Base-by-base conservation (phyloP, 2,888 invertebrate species). In the Oscheius sp. region DNA sequence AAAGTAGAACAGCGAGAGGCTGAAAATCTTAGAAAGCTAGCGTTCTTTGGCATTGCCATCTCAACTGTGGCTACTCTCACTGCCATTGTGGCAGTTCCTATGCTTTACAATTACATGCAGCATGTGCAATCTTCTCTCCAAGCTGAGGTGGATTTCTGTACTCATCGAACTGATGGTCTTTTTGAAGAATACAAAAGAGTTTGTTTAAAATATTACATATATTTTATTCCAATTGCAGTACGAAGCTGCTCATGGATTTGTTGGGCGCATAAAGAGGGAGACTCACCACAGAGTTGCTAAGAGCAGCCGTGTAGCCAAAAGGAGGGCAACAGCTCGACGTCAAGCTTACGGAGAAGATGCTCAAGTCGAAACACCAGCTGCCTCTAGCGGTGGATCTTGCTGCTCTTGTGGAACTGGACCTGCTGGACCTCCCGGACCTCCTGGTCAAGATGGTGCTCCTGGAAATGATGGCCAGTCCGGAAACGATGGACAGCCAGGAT, bases 31-130 rank as follows among this genome's bases (percentile, higher is more conserved):
- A 72, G 74, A 10, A 74, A 74, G 69, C 68, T 76, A 23, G 76
- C 76, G 31, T 76, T 76, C 74, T 70, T 61, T 64, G 80, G 80
- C 71, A 74, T 80, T 52, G 77, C 79, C 63, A 71, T 80, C 53
- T 78, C 78, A 23, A 80, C 80, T 3, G 74, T 81, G 45, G 81
- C 81, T 57, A 81, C 78, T 15, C 50, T 79, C 65, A 76, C 79
- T 12, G 79, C 79, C 27, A 76, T 81, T 65, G 66, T 81, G 52
- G 78, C 76, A 61, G 77, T 81, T 12, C 81, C 81, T 37, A 76
- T 81, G 79, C 66, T 81, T 33, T 81, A 79, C 72, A 79, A 81
- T 74, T 81, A 81, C 72, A 73, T 79, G 74, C 81, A 81, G 73
- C 74, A 75, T 58, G 76, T 81, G 29, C 81, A 81, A 70, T 76